phyloP scores from a whole-genome alignment of 2,797 vertebrate species.

The Tiaroga cobitis region DNA sequence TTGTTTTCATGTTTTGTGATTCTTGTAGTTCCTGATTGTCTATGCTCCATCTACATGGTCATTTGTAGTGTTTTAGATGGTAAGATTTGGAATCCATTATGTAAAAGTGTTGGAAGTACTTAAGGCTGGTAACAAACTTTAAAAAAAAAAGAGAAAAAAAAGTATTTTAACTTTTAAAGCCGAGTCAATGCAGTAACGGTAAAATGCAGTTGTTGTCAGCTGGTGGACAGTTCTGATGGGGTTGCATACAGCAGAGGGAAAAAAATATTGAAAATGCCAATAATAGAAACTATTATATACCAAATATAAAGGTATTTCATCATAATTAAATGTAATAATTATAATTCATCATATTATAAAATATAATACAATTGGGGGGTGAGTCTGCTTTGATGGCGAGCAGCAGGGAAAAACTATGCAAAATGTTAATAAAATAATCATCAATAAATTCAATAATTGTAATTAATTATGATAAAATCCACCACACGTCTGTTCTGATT shows the following conservation, averaged over 20 bases:
- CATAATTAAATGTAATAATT: too few relatives aligned
- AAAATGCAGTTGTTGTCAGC: background rate
- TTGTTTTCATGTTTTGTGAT: background rate
- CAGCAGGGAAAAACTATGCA: background rate
- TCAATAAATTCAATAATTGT: background rate
- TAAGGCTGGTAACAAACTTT: slow-evolving; percentile 5
- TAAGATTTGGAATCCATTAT: slow-evolving; percentile 26
- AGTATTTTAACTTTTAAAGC: background rate
- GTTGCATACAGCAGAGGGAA: background rate
- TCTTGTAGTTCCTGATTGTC: slow-evolving; percentile 41
- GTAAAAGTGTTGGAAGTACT: slow-evolving; percentile 27
- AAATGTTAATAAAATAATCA: background rate
- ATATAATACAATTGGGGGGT: background rate
- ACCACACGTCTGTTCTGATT: background rate
- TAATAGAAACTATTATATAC: background rate
- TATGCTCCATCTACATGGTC: background rate
- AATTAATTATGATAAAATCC: background rate
- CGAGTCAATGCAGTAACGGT: background rate
- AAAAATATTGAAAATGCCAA: background rate
- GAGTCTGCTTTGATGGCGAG: background rate
- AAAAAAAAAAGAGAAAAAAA: background rate
- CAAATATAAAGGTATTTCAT: background rate
- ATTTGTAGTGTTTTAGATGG: slow-evolving; percentile 11
- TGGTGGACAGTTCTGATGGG: background rate
- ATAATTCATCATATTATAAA: background rate